phyloP scores from a whole-genome alignment of 2,888 invertebrate species.

The Corythucha ciliata region DNA sequence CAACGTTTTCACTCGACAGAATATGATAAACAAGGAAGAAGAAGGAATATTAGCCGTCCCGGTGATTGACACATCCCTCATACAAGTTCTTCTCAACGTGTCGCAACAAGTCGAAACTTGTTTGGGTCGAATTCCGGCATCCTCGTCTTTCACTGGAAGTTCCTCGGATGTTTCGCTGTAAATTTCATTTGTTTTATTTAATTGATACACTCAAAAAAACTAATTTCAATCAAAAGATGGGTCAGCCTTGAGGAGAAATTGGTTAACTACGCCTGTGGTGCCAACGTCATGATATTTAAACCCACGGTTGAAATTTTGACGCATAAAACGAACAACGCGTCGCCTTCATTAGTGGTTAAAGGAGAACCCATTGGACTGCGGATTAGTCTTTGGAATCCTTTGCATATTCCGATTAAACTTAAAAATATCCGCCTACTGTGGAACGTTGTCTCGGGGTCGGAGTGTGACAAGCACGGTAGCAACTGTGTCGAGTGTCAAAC shows the following conservation, averaged over 20 bases:
- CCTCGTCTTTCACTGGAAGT: conserved; percentile 1
- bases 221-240: conserved; percentile 53
- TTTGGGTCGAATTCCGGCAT: conserved; percentile 8
- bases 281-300: conserved; percentile 64
- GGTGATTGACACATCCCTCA: conserved; percentile 20
- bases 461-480: conserved; percentile 41
- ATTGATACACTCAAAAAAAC: conserved; percentile 1
- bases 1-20: conserved; percentile 9
- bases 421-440: conserved; percentile 63
- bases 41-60: conserved; percentile 23
- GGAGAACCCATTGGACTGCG: conserved; percentile 75
- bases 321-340: conserved; percentile 52
- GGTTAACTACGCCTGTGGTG: conserved; percentile 54
- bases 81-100: conserved; percentile 24
- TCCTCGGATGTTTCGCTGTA: conserved; percentile 14
- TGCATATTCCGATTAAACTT: conserved; percentile 60
- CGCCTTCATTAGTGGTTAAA: conserved; percentile 61
- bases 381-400: conserved; percentile 63
- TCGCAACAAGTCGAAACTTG: not conserved
- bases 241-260: conserved; percentile 67
- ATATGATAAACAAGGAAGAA: conserved; percentile 17
- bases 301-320: conserved; percentile 67
- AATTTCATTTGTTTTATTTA: conserved; percentile 2
- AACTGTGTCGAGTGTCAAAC: conserved; percentile 41
- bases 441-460: conserved; percentile 48